Percentiles rank a stretch among this genome's conserved stretches.
Evolutionary conservation across 2,888 invertebrate species (phyloP).

Genomic region (Neuroscelio doddi): DNA sequence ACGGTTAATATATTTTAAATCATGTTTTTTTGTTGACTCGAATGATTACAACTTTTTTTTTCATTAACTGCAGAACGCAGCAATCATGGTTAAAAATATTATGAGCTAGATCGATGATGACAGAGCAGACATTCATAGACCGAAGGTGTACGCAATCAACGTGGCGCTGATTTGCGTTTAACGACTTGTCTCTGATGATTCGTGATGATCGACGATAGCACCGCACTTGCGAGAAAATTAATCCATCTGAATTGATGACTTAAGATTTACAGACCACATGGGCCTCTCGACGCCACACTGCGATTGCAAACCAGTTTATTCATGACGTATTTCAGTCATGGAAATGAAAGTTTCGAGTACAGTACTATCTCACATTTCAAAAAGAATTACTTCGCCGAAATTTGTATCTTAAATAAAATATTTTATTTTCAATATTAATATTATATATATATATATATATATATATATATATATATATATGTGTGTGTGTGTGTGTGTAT

Average conservation of each 20-base stretch:
- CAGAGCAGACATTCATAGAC: no score
- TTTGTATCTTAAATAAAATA: no score
- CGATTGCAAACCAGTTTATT: slow-evolving; percentile 15
- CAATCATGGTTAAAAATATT: no score
- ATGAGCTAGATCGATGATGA: no score
- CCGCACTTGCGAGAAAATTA: slow-evolving; percentile 21
- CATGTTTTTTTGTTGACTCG: no score
- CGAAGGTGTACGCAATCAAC: slow-evolving; percentile 5
- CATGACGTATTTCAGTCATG: neutral
- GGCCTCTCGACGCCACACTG: slow-evolving; percentile 1
- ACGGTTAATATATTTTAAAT: no score
- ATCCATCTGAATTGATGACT: slow-evolving; percentile 31
- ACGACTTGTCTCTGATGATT: slow-evolving; percentile 14
- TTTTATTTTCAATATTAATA: no score
- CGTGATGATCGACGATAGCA: slow-evolving; percentile 15
- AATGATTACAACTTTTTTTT: no score
- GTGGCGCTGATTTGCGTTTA: slow-evolving; percentile 22
- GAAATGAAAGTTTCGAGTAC: neutral
- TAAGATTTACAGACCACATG: slow-evolving; percentile 18
- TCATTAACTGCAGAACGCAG: no score
- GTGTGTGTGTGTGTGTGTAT: no score
- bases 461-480: no score
- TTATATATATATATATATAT: no score
- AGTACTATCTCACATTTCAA: neutral
- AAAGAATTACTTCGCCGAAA: neutral